Base-by-base conservation (phyloP, 2,797 vertebrate genomes). In the Coreius guichenoti region DNA sequence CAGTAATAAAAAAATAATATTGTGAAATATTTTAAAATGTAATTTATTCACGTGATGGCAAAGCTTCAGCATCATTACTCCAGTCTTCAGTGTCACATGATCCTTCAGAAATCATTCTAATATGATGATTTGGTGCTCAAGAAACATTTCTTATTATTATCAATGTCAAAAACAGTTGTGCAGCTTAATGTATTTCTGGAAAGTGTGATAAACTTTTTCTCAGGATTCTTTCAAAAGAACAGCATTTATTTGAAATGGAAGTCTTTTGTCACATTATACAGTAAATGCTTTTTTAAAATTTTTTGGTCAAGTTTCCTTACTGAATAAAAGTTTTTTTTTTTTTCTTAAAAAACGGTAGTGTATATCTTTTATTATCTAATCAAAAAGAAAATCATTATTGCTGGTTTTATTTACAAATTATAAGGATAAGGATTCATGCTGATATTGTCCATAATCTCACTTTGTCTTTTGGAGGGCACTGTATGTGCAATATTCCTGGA, bases 91-190 rank as follows among this genome's bases (percentile, higher is more conserved):
- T n/a, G 36, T 70, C 21, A 43, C 68, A 43, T 43, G 12, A 70
- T 43, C 21, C 36, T 43, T 70, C 17, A 51, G 12, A 76, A 76
- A 56, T 76, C 31, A 56, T 54, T 56, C 5, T 75, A 75, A 75
- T 8, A 14, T 14, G 73, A 3, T 75, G 19, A 76, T 36, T 36
- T 76, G 31, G 1, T 14, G 3, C 13, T 8, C 12, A 58, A 39
- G 6, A 54, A 54, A 76, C 21, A 58, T 5, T 39, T 58, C 6
- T 56, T 36, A 23, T 36, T 21, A 68, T 33, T 13, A 14, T 54
- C 49, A 51, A n/a, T n/a, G 11, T 23, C 36, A 36, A 16, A 36
- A 36, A 76, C 11, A 51, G 5, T 49, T 29, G 47, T 31, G 29
- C 17, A 12, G 72, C 72, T 51, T 11, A 74, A 7, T 31, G 31